Evolutionary conservation across 2,113 vertebrate species (phyloP).

Genomic region (Nicator chloris): DNA sequence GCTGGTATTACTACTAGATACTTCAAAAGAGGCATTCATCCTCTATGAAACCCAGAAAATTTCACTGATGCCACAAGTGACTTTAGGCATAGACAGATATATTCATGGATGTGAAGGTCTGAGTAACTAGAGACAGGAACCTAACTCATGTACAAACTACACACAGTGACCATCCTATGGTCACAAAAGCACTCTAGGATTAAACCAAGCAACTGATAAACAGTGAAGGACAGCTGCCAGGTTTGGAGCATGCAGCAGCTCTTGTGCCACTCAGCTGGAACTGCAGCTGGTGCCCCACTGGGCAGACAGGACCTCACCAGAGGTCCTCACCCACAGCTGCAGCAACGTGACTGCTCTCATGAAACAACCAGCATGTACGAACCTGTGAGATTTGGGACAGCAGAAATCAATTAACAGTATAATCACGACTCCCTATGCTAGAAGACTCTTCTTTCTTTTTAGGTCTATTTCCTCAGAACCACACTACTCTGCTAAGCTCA

Average conservation of each 20-base stretch:
- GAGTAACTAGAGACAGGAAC: background rate
- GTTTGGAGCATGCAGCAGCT: background rate
- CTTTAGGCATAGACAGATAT: background rate
- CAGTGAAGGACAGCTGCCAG: background rate
- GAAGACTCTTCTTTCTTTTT: background rate
- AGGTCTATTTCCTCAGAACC: background rate
- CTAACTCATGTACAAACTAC: background rate
- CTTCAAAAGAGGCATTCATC: background rate
- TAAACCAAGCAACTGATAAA: background rate
- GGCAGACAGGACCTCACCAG: background rate
- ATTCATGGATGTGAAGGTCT: background rate
- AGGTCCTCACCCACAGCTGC: background rate
- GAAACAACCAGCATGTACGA: background rate
- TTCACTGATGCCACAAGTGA: background rate
- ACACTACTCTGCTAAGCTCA: background rate
- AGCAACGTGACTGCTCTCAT: fast-evolving
- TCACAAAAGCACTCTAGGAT: background rate
- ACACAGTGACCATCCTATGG: background rate
- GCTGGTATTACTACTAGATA: background rate
- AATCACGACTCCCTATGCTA: background rate
- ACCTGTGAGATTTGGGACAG: fast-evolving
- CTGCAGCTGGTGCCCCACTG: background rate
- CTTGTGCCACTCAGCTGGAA: background rate
- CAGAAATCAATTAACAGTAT: background rate
- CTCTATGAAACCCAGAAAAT: background rate